These are phyloP conservation scores for Cephus spinipes DNA, from an alignment of 2,888 invertebrate species.

Conservation along the genomic window DNA sequence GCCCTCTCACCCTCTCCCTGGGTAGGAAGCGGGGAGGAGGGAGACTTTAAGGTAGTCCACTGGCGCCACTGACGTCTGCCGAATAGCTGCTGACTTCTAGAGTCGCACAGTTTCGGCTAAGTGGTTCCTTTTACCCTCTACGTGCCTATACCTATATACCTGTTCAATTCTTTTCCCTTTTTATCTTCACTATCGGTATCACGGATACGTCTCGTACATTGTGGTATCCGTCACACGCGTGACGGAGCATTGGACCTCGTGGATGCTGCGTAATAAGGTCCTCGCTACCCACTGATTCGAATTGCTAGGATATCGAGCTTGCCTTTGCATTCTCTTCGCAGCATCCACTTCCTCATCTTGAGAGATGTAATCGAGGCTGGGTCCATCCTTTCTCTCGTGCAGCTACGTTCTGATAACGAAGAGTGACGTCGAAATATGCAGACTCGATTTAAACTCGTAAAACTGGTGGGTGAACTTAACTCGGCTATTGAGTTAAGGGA, in stretches of 20 bases:
- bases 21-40: constrained; percentile 21
- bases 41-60: constrained; percentile 32
- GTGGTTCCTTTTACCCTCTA: constrained; percentile 52
- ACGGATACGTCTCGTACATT: no score
- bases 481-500: background rate
- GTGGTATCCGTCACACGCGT: no score
- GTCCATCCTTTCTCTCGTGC: no score
- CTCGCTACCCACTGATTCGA: no score
- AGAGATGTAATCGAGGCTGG: no score
- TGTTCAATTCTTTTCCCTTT: background rate
- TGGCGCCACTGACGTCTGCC: constrained; percentile 65
- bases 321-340: no score
- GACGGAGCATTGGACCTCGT: no score
- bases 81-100: constrained; percentile 58
- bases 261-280: no score
- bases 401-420: background rate
- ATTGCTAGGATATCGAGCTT: no score
- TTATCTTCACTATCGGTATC: no score
- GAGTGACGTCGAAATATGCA: constrained; percentile 6
- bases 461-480: background rate
- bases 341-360: no score
- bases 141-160: background rate
- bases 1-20: no score
- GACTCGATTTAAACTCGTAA: constrained; percentile 5
- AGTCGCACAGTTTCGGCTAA: constrained; percentile 57